phyloP scores from a whole-genome alignment of 2,797 vertebrate genomes.

The Petrocephalus schoutedeni region DNA sequence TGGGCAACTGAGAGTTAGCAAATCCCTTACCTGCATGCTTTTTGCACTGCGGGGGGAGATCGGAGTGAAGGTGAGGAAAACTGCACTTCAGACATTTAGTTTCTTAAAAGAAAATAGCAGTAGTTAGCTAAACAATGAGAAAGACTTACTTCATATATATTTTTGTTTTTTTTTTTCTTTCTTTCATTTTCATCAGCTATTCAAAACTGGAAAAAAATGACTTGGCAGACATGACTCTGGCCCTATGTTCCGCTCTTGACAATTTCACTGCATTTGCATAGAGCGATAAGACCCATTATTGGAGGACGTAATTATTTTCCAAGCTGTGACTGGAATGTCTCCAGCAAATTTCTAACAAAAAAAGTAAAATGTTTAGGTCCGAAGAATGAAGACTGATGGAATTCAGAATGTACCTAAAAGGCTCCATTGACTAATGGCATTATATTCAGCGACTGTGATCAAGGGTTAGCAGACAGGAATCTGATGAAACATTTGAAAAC shows the following conservation, averaged over 20 bases:
- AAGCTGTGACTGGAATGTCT: constrained; percentile 15
- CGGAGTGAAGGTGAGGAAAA: not conserved
- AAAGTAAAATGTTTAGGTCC: not conserved
- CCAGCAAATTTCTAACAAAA: not conserved
- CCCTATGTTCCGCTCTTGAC: constrained; percentile 14
- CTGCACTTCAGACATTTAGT: not conserved
- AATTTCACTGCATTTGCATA: constrained; percentile 34
- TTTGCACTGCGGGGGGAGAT: not conserved
- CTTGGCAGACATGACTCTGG: constrained; percentile 24
- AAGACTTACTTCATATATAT: constrained; percentile 17
- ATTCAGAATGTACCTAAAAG: not conserved
- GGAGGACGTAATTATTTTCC: constrained; percentile 13
- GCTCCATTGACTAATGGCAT: not conserved
- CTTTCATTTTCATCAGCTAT: constrained; percentile 28
- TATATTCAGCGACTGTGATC: not conserved
- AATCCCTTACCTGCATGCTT: not conserved
- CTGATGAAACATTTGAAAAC: constrained; percentile 12
- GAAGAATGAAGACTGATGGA: constrained; percentile 7
- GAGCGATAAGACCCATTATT: constrained; percentile 36
- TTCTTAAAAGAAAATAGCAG: not conserved
- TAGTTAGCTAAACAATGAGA: not conserved
- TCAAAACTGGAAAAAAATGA: constrained; percentile 17
- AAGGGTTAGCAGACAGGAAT: not conserved
- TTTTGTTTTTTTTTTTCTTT: too few species aligned
- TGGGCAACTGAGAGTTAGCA: not conserved